These are phyloP conservation scores for Gallinago undulata DNA, from an alignment of 2,113 vertebrate species.

Conservation along the genomic window DNA sequence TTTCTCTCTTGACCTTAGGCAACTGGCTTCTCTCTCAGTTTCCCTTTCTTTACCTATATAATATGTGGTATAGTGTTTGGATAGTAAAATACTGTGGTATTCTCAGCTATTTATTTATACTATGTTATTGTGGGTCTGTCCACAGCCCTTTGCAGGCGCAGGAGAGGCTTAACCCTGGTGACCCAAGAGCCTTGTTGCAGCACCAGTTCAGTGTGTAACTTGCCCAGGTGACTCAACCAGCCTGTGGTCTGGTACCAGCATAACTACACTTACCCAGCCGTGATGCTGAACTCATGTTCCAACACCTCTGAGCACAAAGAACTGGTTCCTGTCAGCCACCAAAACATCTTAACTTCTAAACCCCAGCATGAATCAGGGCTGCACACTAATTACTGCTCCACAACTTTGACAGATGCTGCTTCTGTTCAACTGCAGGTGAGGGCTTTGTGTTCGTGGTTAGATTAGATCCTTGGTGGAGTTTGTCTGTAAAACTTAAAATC, in stretches of 20 bases:
- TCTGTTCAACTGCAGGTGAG: not conserved
- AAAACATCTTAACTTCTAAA: not conserved
- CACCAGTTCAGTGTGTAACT: not conserved
- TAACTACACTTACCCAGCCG: not conserved
- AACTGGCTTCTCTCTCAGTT: not conserved
- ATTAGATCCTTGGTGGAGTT: not conserved
- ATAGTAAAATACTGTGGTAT: not conserved
- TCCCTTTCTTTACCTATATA: not conserved
- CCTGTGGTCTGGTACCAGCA: not conserved
- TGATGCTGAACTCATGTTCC: not conserved
- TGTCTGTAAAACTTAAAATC: not conserved
- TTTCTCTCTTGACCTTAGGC: not conserved
- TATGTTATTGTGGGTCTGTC: fast-evolving
- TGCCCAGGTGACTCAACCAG: not conserved
- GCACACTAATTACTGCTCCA: fast-evolving
- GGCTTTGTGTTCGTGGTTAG: not conserved
- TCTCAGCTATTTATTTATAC: not conserved
- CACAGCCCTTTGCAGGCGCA: not conserved
- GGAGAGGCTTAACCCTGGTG: not conserved
- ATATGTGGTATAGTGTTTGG: not conserved
- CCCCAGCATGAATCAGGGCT: not conserved
- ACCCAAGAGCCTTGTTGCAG: not conserved
- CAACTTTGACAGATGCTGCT: not conserved
- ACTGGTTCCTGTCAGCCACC: not conserved
- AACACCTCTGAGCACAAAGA: not conserved